These are phyloP conservation scores for Mnemiopsis leidyi DNA, from an alignment of 37 sponge, comb jelly and placozoan species.

Conservation along the genomic window DNA sequence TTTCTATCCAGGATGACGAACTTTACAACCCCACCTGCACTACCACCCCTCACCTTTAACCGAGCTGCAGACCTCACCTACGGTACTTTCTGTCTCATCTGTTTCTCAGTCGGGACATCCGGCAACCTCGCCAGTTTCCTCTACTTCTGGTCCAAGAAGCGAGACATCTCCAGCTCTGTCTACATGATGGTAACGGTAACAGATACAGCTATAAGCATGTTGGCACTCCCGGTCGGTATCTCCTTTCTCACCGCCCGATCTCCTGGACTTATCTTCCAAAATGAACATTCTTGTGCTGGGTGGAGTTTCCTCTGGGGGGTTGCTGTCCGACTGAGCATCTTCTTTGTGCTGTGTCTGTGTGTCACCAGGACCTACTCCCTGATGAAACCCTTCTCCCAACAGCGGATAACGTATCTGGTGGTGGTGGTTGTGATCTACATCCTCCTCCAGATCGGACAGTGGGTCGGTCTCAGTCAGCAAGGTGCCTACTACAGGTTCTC, in stretches of 20 bases:
- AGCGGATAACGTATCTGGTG: background rate
- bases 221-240: background rate
- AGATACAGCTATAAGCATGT: background rate
- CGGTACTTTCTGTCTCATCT: background rate
- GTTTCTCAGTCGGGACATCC: background rate
- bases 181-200: background rate
- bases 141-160: constrained; percentile 15
- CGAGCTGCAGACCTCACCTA: background rate
- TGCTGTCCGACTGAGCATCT: background rate
- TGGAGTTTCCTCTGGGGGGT: background rate
- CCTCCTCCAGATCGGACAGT: background rate
- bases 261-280: background rate
- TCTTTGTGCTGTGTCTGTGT: background rate
- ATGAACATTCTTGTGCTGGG: background rate
- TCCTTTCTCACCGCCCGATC: background rate
- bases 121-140: background rate
- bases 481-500: background rate
- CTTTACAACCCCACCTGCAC: background rate
- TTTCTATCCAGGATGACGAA: background rate
- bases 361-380: background rate
- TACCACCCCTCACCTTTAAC: background rate
- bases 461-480: background rate
- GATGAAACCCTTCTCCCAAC: background rate
- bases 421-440: background rate
- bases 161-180: background rate